Evolutionary conservation across 1,140 invertebrate species (phyloP), one percentile per base, ranked within the genome.

Genomic region (Sycophila sp.): DNA sequence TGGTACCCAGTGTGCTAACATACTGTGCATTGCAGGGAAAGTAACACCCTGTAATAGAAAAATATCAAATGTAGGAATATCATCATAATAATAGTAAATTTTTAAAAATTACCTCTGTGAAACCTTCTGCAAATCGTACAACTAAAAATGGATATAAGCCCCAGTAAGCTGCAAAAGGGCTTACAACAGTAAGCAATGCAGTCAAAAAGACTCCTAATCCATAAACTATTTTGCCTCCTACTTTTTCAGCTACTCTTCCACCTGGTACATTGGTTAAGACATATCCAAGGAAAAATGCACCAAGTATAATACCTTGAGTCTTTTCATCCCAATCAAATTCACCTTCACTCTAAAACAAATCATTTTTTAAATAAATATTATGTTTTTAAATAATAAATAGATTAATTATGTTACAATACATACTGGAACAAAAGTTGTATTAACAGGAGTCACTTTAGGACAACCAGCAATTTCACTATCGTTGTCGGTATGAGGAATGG

Each of bases 281-380:
- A 86, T 96, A 96, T 59, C 94, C 94, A 79, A 93, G 92, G 85
- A 95, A 96, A 85, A 96, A 96, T 51, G 92, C 91, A 8, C 94
- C 93, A 45, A 96, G 85, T 71, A 96, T 93, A 66, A 94, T 83
- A 58, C 93, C 93, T 83, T 95, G 94, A 10, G 91, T 92, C 62
- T 87, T 88, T 81, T 92, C 90, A 77, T 91, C 89, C 94, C 94
- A 96, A 30, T 87, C 87, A 74, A 95, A 95, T 77, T 93, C 90
- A 49, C 93, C 92, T 73, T 88, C 82, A 76, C 84, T 90, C 89
- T 91, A 70, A 78, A 75, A 74, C 55, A 2, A 24, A 47, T 47
- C 19, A 47, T 10, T 47, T 10, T 47, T 11, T 5, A 4, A 40
- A 56, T 72, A 65, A 60, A 75, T 49, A 60, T 68, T 38, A 71